These are phyloP conservation scores for Achlya flavicornis DNA, from an alignment of 2,888 invertebrate genomes.

Conservation along the genomic window DNA sequence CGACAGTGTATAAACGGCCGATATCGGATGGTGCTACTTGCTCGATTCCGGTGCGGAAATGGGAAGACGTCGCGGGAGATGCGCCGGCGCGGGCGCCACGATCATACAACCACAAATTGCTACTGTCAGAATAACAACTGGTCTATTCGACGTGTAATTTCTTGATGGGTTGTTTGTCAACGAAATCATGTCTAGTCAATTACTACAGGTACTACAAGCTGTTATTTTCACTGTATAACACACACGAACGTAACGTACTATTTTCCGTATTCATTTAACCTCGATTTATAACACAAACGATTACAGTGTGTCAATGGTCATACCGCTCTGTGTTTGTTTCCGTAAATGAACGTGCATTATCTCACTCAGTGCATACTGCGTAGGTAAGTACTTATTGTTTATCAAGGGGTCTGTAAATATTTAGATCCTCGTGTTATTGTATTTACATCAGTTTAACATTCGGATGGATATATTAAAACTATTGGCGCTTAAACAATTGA, in stretches of 20 bases:
- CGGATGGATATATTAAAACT: neutral
- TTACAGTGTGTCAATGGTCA: slow-evolving; percentile 30
- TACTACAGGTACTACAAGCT: slow-evolving; percentile 21
- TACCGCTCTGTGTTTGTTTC: slow-evolving; percentile 5
- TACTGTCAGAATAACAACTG: slow-evolving; percentile 14
- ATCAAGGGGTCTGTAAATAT: slow-evolving; percentile 1
- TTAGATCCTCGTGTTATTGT: slow-evolving; percentile 3
- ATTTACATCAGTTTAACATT: neutral
- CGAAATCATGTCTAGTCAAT: slow-evolving; percentile 43
- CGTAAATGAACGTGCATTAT: slow-evolving; percentile 6
- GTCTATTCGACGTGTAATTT: slow-evolving; percentile 20
- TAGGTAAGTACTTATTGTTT: neutral
- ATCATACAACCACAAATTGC: slow-evolving; percentile 22
- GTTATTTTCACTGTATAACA: slow-evolving; percentile 35
- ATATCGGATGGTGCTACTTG: slow-evolving; percentile 42
- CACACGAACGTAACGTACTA: slow-evolving; percentile 30
- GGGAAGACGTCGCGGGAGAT: slow-evolving; percentile 32
- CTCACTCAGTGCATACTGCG: neutral
- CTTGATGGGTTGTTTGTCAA: slow-evolving; percentile 19
- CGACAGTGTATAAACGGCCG: slow-evolving; percentile 42
- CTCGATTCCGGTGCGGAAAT: slow-evolving; percentile 49
- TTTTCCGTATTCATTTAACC: slow-evolving; percentile 45
- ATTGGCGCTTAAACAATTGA: neutral
- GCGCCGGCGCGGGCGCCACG: slow-evolving; percentile 27
- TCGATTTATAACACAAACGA: slow-evolving; percentile 40